These are phyloP conservation scores for Tenthredo amoena DNA, from an alignment of 2,888 invertebrate genomes.

Conservation along the genomic window DNA sequence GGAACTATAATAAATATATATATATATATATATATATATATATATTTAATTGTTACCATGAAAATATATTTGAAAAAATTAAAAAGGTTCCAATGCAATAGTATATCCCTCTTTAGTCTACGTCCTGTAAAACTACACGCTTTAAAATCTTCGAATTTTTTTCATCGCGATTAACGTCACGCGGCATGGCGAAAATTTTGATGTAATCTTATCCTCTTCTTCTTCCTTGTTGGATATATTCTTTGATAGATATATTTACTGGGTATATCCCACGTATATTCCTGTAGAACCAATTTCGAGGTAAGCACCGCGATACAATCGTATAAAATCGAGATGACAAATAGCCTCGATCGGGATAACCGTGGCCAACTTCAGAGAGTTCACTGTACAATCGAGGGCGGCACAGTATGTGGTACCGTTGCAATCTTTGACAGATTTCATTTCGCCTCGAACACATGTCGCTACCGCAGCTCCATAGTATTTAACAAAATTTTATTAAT, in stretches of 20 bases:
- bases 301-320: neutral
- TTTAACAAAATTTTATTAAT: neutral
- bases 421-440: conserved; percentile 48
- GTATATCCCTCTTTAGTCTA: no score
- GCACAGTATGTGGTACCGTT: conserved; percentile 21
- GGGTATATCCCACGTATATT: no score
- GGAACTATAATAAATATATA: neutral
- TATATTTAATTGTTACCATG: no score
- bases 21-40: no score
- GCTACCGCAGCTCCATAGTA: conserved; percentile 3
- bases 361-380: neutral
- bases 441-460: conserved; percentile 24
- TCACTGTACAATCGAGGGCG: neutral
- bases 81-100: neutral
- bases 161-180: neutral
- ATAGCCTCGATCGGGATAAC: neutral
- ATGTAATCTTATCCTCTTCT: no score
- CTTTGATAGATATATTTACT: no score
- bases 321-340: neutral
- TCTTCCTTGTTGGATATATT: no score
- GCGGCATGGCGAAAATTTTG: neutral
- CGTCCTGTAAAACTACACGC: no score
- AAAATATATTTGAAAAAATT: neutral
- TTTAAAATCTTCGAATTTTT: no score
- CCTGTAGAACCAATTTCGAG: neutral